A percentile compares a stretch with the other conserved stretches of the same genome.
Conservation (phyloP, 2,888 invertebrate species). For the Plagiodera versicolora region DNA sequence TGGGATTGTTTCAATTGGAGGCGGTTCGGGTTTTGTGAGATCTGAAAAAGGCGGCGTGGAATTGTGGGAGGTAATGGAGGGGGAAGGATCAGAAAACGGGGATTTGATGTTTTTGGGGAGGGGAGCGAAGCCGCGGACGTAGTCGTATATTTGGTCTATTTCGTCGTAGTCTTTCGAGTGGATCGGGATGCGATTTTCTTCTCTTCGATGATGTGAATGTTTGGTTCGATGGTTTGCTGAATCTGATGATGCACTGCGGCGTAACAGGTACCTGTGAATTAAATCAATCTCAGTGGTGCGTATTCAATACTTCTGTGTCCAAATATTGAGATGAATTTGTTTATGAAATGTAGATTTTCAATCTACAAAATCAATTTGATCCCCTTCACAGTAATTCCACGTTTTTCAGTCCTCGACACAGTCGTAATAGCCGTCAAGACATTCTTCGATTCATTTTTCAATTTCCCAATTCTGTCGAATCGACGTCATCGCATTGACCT, state of each 20-base stretch:
- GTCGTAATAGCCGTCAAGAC: too few species aligned
- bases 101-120: slow-evolving; percentile 79
- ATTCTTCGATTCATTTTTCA: too few species aligned
- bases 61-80: slow-evolving; percentile 56
- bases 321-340: too few species aligned
- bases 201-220: slow-evolving; percentile 58
- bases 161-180: slow-evolving; percentile 87
- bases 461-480: too few species aligned
- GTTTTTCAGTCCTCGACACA: too few species aligned
- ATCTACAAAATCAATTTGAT: too few species aligned
- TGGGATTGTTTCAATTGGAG: slow-evolving; percentile 90
- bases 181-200: slow-evolving; percentile 63
- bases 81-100: slow-evolving; percentile 60
- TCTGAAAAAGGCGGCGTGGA: slow-evolving; percentile 49
- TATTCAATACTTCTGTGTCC: too few species aligned
- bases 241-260: slow-evolving; percentile 79
- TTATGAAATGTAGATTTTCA: too few species aligned
- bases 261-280: slow-evolving; percentile 60
- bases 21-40: slow-evolving; percentile 79
- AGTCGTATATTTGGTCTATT: slow-evolving; percentile 95
- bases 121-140: slow-evolving; percentile 90
- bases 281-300: background rate
- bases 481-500: too few species aligned
- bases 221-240: slow-evolving; percentile 60
- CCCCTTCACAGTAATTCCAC: too few species aligned